phyloP scores from a whole-genome alignment of 1,140 invertebrate genomes.

The Pseudomyrmex sp. region DNA sequence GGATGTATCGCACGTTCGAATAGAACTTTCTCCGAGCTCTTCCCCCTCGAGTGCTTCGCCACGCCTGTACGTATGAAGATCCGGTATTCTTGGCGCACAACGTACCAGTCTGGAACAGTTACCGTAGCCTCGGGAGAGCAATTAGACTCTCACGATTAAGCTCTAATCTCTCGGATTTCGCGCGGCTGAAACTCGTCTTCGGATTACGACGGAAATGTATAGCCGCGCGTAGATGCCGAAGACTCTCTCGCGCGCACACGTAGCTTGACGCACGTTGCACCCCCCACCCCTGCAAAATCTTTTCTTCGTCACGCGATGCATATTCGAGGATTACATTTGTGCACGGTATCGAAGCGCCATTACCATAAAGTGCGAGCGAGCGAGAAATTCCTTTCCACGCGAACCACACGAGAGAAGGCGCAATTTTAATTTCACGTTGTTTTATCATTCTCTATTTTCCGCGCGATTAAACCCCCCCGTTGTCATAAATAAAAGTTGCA shows the following conservation, averaged over 20 bases:
- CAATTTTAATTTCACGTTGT: neutral
- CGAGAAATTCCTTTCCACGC: neutral
- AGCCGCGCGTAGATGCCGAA: slow-evolving; percentile 16
- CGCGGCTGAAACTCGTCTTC: slow-evolving; percentile 57
- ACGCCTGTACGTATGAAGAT: slow-evolving; percentile 38
- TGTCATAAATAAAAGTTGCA: neutral
- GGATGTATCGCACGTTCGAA: slow-evolving; percentile 50
- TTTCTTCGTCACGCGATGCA: neutral
- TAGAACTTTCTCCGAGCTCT: slow-evolving; percentile 50
- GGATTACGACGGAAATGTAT: slow-evolving; percentile 38
- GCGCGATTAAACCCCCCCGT: neutral
- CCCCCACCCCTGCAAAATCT: neutral
- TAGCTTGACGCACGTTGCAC: neutral
- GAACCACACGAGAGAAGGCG: neutral
- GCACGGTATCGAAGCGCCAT: neutral
- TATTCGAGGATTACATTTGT: neutral
- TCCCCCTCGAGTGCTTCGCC: neutral
- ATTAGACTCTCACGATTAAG: slow-evolving; percentile 57
- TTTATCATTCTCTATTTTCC: too few relatives aligned
- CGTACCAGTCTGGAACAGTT: slow-evolving; percentile 59
- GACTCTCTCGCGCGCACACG: neutral
- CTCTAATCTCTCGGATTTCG: slow-evolving; percentile 57
- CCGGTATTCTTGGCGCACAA: slow-evolving; percentile 50
- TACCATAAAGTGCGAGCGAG: neutral
- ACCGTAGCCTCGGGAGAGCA: slow-evolving; percentile 30